Evolutionary conservation across 1,140 invertebrate genomes (phyloP), one percentile per base, ranked within the genome.

Genomic region (Galendromus occidentalis): DNA sequence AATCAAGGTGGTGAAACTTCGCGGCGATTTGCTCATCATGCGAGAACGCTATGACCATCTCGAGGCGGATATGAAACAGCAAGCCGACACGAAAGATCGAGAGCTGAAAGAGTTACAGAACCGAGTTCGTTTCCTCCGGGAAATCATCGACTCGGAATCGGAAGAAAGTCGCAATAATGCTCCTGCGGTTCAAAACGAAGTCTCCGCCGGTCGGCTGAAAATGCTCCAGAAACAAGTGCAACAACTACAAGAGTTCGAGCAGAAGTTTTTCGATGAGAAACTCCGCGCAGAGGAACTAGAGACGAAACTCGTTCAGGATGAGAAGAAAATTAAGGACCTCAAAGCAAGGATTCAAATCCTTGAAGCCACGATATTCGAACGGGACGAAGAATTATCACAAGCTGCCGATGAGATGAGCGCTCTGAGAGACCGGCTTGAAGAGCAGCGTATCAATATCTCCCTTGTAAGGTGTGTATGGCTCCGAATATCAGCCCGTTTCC

Each of bases 241-340:
- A 22, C 51, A 59, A 9, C 20, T 59, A 4, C 25, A 59, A 59
- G 25, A 25, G 17, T 59, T 20, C 51, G 51, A 59, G 22, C 51
- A 59, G 51, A 59, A 25, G 33, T 59, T 59, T 59, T 59, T 59
- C 51, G 51, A 59, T 9, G 51, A 59, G 33, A 59, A 59, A 59
- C 25, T 33, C 1, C 51, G 51, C 25, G 51, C 51, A 17, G 51
- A 59, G 25, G 51, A 59, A 33, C 51, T 59, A 4, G 51, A 59
- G 25, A 59, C 51, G 9, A 59, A 59, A 25, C 25, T 59, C 25
- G 17, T 59, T 22, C 51, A 59, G 6, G 51, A 33, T 33, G 51
- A 59, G 22, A 59, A 59, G 51, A 59, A 59, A 25, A 20, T 59
- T 6, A 59, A 59, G 20, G 51, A 59, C 14, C 33, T 14, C 14